Evolutionary conservation across 2,888 invertebrate genomes (phyloP).

Genomic region (Harpagoxenus sublaevis): DNA sequence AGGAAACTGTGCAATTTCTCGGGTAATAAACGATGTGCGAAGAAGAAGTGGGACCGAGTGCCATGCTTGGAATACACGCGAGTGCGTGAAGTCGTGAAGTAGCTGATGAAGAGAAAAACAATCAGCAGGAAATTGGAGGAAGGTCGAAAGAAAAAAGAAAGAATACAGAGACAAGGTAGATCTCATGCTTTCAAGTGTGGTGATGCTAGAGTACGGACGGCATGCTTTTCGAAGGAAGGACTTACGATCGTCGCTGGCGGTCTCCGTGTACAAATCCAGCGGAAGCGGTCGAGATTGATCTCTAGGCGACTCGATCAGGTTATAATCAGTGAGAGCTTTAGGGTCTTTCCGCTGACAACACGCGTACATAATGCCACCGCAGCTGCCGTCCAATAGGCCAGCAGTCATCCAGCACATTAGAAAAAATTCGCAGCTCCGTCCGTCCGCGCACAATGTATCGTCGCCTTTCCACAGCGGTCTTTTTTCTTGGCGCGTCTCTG

Average conservation of each 20-base stretch:
- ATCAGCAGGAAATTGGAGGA: not conserved
- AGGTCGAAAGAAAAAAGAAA: not conserved
- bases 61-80: slow-evolving; percentile 4
- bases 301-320: slow-evolving; percentile 83
- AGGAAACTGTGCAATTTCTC: slow-evolving; percentile 31
- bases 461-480: slow-evolving; percentile 86
- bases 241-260: slow-evolving; percentile 88
- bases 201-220: slow-evolving; percentile 63
- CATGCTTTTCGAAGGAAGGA: slow-evolving; percentile 85
- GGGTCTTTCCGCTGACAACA: slow-evolving; percentile 92
- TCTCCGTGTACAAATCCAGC: slow-evolving; percentile 87
- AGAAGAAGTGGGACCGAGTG: not conserved
- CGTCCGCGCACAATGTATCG: slow-evolving; percentile 89
- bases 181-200: slow-evolving; percentile 50
- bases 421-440: slow-evolving; percentile 96
- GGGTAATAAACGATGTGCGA: not conserved
- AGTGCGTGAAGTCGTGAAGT: not conserved
- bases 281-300: slow-evolving; percentile 83
- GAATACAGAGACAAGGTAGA: not conserved
- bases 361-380: slow-evolving; percentile 93
- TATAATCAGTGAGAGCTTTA: slow-evolving; percentile 84
- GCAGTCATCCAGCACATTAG: slow-evolving; percentile 96
- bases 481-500: slow-evolving; percentile 85
- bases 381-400: slow-evolving; percentile 94
- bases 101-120: not conserved